Evolutionary conservation across 2,797 vertebrate genomes (phyloP).

Genomic region (Sarcophilus harrisii): DNA sequence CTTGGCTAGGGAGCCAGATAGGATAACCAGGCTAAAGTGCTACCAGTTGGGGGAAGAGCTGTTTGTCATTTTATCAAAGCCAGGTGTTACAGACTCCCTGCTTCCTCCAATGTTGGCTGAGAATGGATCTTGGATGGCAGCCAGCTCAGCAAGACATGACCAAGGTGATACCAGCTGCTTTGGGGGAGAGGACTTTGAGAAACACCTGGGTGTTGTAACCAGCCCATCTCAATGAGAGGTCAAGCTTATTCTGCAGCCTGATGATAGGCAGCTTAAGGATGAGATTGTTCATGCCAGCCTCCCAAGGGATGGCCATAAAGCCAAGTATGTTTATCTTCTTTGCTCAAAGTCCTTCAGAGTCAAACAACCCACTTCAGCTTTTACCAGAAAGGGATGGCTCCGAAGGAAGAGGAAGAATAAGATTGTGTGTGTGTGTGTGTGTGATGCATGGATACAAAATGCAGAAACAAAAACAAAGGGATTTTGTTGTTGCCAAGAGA

Average conservation of each 20-base stretch:
- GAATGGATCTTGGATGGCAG: background rate
- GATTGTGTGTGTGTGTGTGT: background rate
- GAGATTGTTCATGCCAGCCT: background rate
- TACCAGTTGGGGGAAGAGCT: background rate
- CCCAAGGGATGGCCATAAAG: background rate
- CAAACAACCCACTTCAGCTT: conserved; percentile 24
- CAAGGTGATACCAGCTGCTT: background rate
- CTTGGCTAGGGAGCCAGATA: conserved; percentile 26
- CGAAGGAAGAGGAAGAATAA: background rate
- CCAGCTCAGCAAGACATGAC: conserved; percentile 9
- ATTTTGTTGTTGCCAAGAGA: background rate
- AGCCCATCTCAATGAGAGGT: background rate
- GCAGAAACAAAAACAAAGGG: background rate
- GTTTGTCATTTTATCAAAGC: background rate
- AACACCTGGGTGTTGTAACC: background rate
- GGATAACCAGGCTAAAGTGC: background rate
- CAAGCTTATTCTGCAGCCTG: background rate
- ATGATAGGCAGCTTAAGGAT: conserved; percentile 7
- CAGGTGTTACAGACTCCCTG: background rate
- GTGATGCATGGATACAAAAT: background rate
- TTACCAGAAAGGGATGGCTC: background rate
- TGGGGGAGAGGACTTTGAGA: background rate
- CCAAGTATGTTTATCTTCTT: conserved; percentile 2
- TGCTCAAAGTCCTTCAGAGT: conserved; percentile 47
- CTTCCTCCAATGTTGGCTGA: conserved; percentile 21